These are phyloP conservation scores for Epirrhoe alternata DNA, from an alignment of 2,888 invertebrate species.

Conservation along the genomic window DNA sequence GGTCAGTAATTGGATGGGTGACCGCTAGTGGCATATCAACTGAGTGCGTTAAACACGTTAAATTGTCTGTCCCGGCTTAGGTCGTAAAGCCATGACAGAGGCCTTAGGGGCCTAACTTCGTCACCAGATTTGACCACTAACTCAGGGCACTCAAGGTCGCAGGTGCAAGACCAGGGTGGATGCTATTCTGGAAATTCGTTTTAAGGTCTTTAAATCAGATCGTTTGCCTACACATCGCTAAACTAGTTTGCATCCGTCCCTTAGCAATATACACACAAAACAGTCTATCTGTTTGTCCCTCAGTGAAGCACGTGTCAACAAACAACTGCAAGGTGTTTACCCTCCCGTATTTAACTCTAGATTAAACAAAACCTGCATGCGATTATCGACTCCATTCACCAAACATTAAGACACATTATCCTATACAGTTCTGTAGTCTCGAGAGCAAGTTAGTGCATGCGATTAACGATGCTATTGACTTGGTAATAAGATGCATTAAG, in stretches of 20 bases:
- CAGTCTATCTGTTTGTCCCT: constrained; percentile 15
- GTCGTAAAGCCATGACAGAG: no score
- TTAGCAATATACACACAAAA: neutral
- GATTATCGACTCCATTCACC: constrained; percentile 2
- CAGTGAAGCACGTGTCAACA: constrained; percentile 23
- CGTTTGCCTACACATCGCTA: neutral
- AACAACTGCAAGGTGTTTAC: constrained; percentile 39
- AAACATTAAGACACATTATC: neutral
- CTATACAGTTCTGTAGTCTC: neutral
- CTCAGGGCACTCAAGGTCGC: no score
- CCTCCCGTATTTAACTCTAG: constrained; percentile 35
- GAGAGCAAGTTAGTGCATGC: neutral
- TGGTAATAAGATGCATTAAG: neutral
- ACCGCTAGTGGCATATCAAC: no score
- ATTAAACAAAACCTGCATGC: constrained; percentile 2
- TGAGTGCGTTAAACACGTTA: no score
- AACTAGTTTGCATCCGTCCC: neutral
- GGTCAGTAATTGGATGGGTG: no score
- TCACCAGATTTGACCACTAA: no score
- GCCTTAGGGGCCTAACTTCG: no score
- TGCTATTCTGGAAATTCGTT: no score
- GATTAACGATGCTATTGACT: constrained; percentile 5
- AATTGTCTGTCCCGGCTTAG: no score
- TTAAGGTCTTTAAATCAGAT: no score
- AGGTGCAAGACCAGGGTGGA: no score